Percentiles rank a stretch among this genome's conserved stretches.
Evolutionary conservation across 2,113 vertebrate species (phyloP).

Genomic region (Plecotus auritus): DNA sequence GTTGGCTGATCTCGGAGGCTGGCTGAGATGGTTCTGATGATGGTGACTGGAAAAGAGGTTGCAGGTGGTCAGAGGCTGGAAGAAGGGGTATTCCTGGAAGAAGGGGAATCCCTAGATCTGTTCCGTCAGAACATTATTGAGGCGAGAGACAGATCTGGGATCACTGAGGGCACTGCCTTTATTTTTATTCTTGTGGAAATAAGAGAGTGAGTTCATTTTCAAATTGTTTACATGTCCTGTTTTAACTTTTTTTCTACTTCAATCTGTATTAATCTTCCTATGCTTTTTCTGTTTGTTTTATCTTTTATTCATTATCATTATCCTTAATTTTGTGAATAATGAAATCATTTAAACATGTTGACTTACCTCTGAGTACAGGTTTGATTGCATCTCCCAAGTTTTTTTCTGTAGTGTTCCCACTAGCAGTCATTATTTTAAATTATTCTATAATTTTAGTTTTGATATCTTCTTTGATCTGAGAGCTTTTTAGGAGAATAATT

Average conservation of each 20-base stretch:
- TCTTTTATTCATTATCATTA: not conserved
- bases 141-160: too few relatives aligned
- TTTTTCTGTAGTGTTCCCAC: not conserved
- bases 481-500: not conserved
- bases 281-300: not conserved
- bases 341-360: not conserved
- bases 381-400: not conserved
- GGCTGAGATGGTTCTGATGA: too few relatives aligned
- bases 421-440: not conserved
- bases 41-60: too few relatives aligned
- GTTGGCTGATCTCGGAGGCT: too few relatives aligned
- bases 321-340: not conserved
- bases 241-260: not conserved
- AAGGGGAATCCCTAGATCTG: too few relatives aligned
- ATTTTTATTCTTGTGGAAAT: not conserved
- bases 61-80: too few relatives aligned
- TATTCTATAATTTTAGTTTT: not conserved
- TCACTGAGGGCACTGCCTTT: too few relatives aligned
- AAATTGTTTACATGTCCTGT: not conserved
- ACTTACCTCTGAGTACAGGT: constrained; percentile 8
- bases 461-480: not conserved
- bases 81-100: too few relatives aligned
- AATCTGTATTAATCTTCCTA: not conserved
- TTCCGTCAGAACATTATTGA: too few relatives aligned
- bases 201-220: not conserved